Base-by-base conservation (phyloP, 2,797 vertebrate species). In the Thamnophis elegans region DNA sequence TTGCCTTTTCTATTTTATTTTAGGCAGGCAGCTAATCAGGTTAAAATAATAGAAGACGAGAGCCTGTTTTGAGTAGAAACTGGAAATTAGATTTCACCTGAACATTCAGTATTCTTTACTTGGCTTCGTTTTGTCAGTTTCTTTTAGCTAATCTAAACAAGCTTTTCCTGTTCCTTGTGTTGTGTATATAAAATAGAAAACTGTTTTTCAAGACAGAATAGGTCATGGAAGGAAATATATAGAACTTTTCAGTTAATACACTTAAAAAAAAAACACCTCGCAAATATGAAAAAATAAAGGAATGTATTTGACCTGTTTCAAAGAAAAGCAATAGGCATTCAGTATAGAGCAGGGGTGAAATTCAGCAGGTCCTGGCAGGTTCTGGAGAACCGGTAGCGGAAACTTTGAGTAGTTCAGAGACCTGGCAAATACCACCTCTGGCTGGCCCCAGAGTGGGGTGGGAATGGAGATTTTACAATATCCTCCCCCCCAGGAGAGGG, bases 51-150 rank as follows among this genome's bases (percentile, higher is more conserved):
- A 93, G 95, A 96, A 95, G 89, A 97, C 96, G 96, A 94, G 68
- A 93, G 28, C 89, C 90, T 93, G 65, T 94, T 96, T 97, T 94
- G 94, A 94, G 94, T 82, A 87, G 92, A 96, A 51, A 82, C 36
- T 96, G 85, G 95, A 96, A 97, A 97, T 91, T 88, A 95, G 93
- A 94, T 91, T 95, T 90, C 96, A 97, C 96, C 97, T 97, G 96
- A 97, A 93, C 87, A 92, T 85, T 94, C 59, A 92, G 94, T 87
- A 88, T 82, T 94, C 96, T 94, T 95, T 93, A 92, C 94, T 96
- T 96, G 94, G 94, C 94, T 96, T 96, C 96, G 94, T n/a, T 92
- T 94, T 94, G 86, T 95, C 93, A 97, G 94, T 95, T 95, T 93
- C 96, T 97, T 95, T 96, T 95, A 96, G 94, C 51, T 92, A 96